These are phyloP conservation scores for Drosophila mauritiana DNA, from an alignment of 1,140 invertebrate species.

Conservation along the genomic window DNA sequence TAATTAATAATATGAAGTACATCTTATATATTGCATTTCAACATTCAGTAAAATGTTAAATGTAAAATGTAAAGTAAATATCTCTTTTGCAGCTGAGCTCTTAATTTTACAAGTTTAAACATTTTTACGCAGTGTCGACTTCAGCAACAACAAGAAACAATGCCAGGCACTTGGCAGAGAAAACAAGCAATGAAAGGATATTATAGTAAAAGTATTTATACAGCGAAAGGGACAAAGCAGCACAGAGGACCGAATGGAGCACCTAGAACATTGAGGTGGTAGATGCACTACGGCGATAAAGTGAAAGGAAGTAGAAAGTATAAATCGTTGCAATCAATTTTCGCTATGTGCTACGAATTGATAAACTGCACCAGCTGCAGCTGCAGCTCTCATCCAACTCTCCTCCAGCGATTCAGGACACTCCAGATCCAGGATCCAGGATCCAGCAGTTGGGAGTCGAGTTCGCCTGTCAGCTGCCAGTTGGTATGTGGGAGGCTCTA, in stretches of 20 bases:
- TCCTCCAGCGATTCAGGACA: conserved; percentile 38
- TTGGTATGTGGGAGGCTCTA: conserved; percentile 42
- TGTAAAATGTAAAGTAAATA: too few species aligned
- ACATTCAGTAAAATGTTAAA: too few species aligned
- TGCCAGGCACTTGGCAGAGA: conserved; percentile 72
- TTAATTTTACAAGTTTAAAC: too few species aligned
- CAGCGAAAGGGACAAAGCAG: conserved; percentile 65
- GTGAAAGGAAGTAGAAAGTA: conserved; percentile 83
- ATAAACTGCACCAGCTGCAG: conserved; percentile 68
- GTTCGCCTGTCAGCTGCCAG: conserved; percentile 46
- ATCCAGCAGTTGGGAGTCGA: not conserved
- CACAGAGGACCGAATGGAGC: conserved; percentile 13
- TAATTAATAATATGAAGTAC: too few species aligned
- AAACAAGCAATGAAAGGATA: conserved; percentile 82
- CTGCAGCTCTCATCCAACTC: conserved; percentile 4
- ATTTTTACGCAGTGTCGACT: not conserved
- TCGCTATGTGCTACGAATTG: conserved; percentile 80
- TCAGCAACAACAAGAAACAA: conserved; percentile 64
- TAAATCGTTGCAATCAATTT: conserved; percentile 83
- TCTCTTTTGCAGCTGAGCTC: too few species aligned
- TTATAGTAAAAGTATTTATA: conserved; percentile 82
- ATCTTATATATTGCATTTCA: too few species aligned
- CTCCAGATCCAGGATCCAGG: conserved; percentile 15
- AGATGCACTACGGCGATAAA: conserved; percentile 71
- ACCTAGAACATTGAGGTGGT: conserved; percentile 26